These are phyloP conservation scores for Cosmopolites sordidus DNA, from an alignment of 2,888 invertebrate species.

Conservation along the genomic window DNA sequence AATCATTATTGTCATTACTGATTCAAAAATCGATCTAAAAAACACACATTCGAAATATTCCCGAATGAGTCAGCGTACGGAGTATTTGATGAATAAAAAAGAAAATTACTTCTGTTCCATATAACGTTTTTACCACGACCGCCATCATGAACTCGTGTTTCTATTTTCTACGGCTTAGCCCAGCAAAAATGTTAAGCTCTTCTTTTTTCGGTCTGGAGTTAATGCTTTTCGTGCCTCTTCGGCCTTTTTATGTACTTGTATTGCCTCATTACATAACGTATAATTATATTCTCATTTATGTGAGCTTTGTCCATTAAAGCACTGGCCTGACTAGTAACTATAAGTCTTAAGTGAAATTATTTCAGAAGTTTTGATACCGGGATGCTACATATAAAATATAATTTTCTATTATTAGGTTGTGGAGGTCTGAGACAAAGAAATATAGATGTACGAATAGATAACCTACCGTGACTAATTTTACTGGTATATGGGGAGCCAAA, in stretches of 20 bases:
- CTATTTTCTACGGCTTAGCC: neutral
- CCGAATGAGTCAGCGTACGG: too few species aligned
- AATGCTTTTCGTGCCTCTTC: conserved; percentile 7
- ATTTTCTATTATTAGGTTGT: conserved; percentile 1
- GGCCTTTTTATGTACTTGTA: conserved; percentile 9
- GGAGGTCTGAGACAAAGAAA: conserved; percentile 2
- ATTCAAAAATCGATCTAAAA: too few species aligned
- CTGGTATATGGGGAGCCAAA: too few species aligned
- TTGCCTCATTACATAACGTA: conserved; percentile 11
- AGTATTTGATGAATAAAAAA: neutral
- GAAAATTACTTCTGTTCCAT: neutral
- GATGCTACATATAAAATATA: conserved; percentile 1
- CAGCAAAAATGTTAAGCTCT: conserved; percentile 2
- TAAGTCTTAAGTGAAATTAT: conserved; percentile 1
- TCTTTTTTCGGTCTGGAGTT: conserved; percentile 2
- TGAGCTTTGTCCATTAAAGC: conserved; percentile 8
- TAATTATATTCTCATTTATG: conserved; percentile 15
- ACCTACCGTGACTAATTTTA: too few species aligned
- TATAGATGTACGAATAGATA: too few species aligned
- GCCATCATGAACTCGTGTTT: neutral
- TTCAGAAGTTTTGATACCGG: conserved; percentile 5
- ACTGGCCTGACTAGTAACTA: conserved; percentile 1
- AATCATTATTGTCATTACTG: too few species aligned
- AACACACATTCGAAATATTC: too few species aligned
- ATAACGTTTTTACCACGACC: neutral